Conservation (phyloP, 2,113 vertebrate species). For the Gasterosteus nipponicus region DNA sequence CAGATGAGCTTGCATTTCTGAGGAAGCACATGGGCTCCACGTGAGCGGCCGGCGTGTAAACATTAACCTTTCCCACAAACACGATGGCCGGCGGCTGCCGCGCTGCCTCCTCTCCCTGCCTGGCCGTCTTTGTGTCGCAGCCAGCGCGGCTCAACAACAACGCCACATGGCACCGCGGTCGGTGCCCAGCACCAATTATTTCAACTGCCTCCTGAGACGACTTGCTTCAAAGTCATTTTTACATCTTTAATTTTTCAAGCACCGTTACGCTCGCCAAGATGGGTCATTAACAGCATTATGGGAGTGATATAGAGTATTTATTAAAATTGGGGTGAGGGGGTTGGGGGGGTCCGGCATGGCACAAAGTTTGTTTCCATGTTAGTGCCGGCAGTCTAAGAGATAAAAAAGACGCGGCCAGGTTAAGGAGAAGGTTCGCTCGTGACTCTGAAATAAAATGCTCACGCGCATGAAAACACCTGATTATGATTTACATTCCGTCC, state of each 20-base stretch:
- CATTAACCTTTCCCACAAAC: conserved; percentile 75
- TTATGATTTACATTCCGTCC: background rate
- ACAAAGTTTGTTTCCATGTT: background rate
- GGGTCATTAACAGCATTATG: conserved; percentile 53
- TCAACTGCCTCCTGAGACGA: conserved; percentile 65
- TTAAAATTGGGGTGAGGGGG: background rate
- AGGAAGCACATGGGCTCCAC: conserved; percentile 90
- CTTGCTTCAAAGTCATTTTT: conserved; percentile 33
- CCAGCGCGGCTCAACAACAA: conserved; percentile 64
- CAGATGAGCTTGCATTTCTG: conserved; percentile 89
- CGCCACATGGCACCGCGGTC: conserved; percentile 65
- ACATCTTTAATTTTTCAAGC: conserved; percentile 19
- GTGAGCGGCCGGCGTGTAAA: conserved; percentile 84
- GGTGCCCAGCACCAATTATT: conserved; percentile 68
- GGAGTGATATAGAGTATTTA: conserved; percentile 42
- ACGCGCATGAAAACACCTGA: background rate
- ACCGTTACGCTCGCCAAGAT: conserved; percentile 33
- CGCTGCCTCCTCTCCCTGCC: conserved; percentile 19
- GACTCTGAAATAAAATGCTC: conserved; percentile 26
- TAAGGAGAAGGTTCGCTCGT: conserved; percentile 24
- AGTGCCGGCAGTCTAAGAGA: conserved; percentile 5
- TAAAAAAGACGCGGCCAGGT: background rate
- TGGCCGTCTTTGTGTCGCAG: conserved; percentile 64
- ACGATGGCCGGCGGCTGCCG: conserved; percentile 59
- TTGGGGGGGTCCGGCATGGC: background rate